Evolutionary conservation across 2,888 invertebrate genomes (phyloP), one percentile per base, ranked within the genome.

Genomic region (Fragum whitleyi): DNA sequence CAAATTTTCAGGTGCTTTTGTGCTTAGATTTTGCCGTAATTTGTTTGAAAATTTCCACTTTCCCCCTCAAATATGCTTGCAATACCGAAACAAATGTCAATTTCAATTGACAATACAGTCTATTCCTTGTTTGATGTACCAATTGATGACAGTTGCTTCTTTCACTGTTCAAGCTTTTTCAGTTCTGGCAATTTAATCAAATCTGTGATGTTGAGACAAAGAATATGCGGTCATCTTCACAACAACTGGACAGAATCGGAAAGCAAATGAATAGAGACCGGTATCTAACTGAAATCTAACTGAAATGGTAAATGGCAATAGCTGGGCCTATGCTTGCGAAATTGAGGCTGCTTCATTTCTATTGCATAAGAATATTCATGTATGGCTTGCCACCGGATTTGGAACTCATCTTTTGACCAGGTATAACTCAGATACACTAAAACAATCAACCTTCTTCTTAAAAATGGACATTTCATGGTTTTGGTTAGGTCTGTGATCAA

Each of bases 391-490:
- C 11, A 57, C 57, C 3, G 57, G 57, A 21, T 57, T 57, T 57
- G 57, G 57, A 2, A 57, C 3, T 26, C 57, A 23, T 57, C 6
- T 57, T n/a, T 23, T 57, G 11, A 21, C 21, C 2, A 21, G 23
- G 3, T 57, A 57, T 14, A 57, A 3, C 11, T 21, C 57, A 57
- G 2, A 21, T 3, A 26, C 57, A 6, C 11, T 19, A 2, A 57
- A 57, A 23, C 57, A 11, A n/a, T 57, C 2, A 21, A 57, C 6
- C 23, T 57, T 23, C 57, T 57, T 57, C 9, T 57, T 5, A 9
- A 57, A 57, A 57, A 57, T 57, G 57, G 57, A 57, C 57, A 57
- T 23, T 57, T 57, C 23, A 57, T 23, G 57, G 23, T 23, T 26
- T 5, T 57, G 2, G 11, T 21, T 16, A n/a, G 5, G 5, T 53